Conservation (phyloP, 2,113 vertebrate genomes). For the Turnix velox region DNA sequence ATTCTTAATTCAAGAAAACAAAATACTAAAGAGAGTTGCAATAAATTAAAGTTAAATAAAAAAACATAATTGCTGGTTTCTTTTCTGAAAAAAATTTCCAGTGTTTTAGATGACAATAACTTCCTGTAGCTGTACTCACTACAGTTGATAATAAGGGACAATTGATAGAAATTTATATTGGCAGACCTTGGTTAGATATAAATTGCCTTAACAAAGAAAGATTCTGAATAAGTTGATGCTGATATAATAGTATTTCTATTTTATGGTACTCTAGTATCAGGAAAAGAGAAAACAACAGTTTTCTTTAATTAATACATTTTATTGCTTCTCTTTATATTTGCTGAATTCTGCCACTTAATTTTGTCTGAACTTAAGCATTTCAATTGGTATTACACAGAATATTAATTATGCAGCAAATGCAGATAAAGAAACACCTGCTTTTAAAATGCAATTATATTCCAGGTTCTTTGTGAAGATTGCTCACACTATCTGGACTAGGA, state of each 20-base stretch:
- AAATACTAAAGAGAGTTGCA: not conserved
- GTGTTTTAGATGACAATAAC: not conserved
- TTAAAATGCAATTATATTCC: not conserved
- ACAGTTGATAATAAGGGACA: not conserved
- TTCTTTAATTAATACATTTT: conserved; percentile 36
- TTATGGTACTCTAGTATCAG: not conserved
- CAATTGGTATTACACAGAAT: not conserved
- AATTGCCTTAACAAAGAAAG: not conserved
- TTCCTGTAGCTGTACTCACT: not conserved
- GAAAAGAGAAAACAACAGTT: not conserved
- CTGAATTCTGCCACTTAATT: not conserved
- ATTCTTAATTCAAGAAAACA: not conserved
- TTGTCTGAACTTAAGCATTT: not conserved
- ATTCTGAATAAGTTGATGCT: conserved; percentile 6
- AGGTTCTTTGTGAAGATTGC: not conserved
- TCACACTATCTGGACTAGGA: not conserved
- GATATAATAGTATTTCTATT: not conserved
- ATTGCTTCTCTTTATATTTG: not conserved
- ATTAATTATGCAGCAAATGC: not conserved
- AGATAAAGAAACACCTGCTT: not conserved
- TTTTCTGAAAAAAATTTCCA: not conserved
- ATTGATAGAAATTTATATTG: not conserved
- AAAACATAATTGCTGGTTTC: not conserved
- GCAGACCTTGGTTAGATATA: not conserved
- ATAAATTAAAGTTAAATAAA: not conserved